Evolutionary conservation across 2,113 vertebrate species (phyloP), one percentile per base, ranked within the genome.

Genomic region (Nothocercus julius): DNA sequence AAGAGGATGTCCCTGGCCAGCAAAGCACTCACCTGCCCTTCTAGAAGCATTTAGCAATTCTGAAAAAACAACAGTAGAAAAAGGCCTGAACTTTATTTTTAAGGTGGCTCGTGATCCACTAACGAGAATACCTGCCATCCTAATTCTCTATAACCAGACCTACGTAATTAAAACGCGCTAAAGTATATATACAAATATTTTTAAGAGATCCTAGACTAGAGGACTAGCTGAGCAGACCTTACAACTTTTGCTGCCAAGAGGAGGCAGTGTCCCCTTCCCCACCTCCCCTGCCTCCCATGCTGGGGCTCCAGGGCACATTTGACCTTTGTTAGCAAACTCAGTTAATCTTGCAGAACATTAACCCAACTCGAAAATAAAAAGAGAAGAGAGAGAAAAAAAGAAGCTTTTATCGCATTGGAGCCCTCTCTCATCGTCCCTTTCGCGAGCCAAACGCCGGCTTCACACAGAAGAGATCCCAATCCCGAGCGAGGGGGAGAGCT

Each of bases 311-410:
- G 80, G 9, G n/a, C 9, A 64, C 73, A 36, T 79, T 82, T 92
- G 95, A 97, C 96, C 96, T 96, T 76, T 92, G 89, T 36, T 28
- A 94, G 86, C 74, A 13, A 89, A 49, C 89, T 2, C 17, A 86
- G 90, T 94, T 94, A 94, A 96, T 81, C 81, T 58, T 77, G 86
- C 77, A 63, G 62, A 96, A 96, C 76, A 95, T 97, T 95, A 97
- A 97, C 86, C 30, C 69, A 22, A 64, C 11, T 15, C 10, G 9
- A 16, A 15, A 28, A 14, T 30, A 24, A 38, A 16, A 11, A 42
- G 30, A 34, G 36, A 15, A 11, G 21, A 22, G 47, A 22, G 21
- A 54, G 30, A 34, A 19, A 3, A 3, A 5, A 7, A 11, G 8
- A 73, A 14, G 32, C 22, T 87, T 93, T 96, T 90, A 74, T 22